A percentile compares a stretch with the other conserved stretches of the same genome.
Evolutionary conservation across 2,797 vertebrate species (phyloP).

Genomic region (Carcharodon carcharias): DNA sequence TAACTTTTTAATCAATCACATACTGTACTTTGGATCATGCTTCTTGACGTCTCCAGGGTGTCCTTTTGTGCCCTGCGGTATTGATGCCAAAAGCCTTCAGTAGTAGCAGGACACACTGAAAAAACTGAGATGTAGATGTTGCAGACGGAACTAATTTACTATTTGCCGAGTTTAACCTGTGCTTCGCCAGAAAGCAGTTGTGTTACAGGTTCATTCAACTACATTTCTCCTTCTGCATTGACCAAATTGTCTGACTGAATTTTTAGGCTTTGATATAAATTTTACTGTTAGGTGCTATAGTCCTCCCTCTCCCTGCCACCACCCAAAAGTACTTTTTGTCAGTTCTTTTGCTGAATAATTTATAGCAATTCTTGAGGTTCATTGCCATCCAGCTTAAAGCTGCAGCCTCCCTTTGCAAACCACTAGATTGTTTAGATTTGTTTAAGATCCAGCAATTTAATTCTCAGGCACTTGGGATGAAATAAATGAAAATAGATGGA

Average conservation of each 20-base stretch:
- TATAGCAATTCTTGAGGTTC: neutral
- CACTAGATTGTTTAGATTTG: neutral
- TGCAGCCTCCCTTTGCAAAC: neutral
- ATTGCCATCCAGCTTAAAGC: neutral
- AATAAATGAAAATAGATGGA: neutral
- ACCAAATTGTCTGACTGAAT: neutral
- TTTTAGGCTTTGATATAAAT: neutral
- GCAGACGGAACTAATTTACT: slow-evolving; percentile 31
- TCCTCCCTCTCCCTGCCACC: neutral
- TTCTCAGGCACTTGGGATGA: neutral
- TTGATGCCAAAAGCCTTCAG: slow-evolving; percentile 22
- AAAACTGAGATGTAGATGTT: neutral
- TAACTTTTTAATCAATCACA: slow-evolving; percentile 35
- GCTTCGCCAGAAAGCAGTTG: neutral
- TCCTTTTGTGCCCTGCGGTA: slow-evolving; percentile 15
- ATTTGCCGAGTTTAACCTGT: neutral
- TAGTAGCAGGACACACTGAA: slow-evolving; percentile 2
- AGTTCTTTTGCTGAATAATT: neutral
- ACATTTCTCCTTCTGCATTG: neutral
- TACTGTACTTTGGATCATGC: slow-evolving; percentile 16
- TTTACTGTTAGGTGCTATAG: neutral
- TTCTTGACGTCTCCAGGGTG: slow-evolving; percentile 15
- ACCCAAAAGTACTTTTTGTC: neutral
- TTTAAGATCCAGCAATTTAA: neutral
- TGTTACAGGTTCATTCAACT: neutral